A percentile compares a stretch with the other conserved stretches of the same genome.
Conservation (phyloP, 2,113 vertebrate species). For the Xerus inauris region DNA sequence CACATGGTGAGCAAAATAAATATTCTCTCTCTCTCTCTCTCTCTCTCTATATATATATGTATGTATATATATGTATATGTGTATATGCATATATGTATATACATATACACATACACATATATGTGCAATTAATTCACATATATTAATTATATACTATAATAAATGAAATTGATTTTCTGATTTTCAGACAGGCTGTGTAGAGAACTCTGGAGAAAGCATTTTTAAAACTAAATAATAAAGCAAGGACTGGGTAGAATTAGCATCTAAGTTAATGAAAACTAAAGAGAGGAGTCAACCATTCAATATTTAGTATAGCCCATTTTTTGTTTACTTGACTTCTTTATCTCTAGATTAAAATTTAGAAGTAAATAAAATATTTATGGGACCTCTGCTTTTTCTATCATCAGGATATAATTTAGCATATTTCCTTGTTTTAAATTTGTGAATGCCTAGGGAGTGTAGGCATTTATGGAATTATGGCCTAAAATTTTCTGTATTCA, state of each 20-base stretch:
- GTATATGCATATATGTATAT: too few species aligned
- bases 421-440: not conserved
- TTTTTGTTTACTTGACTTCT: not conserved
- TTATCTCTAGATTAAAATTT: constrained; percentile 22
- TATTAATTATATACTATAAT: not conserved
- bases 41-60: too few species aligned
- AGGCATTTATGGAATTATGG: constrained; percentile 6
- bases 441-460: not conserved
- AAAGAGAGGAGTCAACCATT: not conserved
- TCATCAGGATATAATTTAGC: not conserved
- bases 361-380: not conserved
- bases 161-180: not conserved
- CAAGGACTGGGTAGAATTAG: not conserved
- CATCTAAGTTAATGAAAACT: not conserved
- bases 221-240: not conserved
- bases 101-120: too few species aligned
- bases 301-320: not conserved
- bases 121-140: not conserved
- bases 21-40: not conserved
- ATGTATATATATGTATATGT: too few species aligned
- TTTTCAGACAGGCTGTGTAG: not conserved
- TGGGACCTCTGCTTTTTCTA: not conserved
- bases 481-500: not conserved
- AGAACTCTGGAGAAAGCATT: not conserved
- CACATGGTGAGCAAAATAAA: not conserved